Evolutionary conservation across 1,140 invertebrate genomes (phyloP), one percentile per base, ranked within the genome.

Genomic region (Drosophila obscura): DNA sequence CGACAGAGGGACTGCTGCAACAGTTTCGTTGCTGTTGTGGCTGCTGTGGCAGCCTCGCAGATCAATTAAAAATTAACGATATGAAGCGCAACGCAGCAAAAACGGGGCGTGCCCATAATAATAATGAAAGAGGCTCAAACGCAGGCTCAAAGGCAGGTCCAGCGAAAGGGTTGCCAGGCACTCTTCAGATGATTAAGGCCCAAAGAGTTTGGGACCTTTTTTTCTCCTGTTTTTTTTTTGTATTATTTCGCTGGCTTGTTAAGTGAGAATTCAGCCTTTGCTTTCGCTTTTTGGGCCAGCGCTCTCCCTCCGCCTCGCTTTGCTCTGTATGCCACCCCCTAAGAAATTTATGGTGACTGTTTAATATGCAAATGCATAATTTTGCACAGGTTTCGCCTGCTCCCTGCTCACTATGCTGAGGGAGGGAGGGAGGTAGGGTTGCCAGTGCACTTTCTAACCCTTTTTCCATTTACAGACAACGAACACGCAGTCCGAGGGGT

Each of bases 21-120:
- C 43, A 55, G 68, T 64, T 46, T 69, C 19, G 26, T 28, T 45
- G 31, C 46, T 22, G 31, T 60, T 41, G 35, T 28, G 15, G 24
- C 43, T 64, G 26, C 53, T 56, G 41, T 8, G 53, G 67, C 59
- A 55, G 59, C 78, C 60, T 66, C 64, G 78, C 76, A 91, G 89
- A 91, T 91, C 89, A 91, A 91, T 91, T 91, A 91, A 91, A 91
- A 91, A 91, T 85, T 89, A 91, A 91, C 89, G 89, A 91, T 91
- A 91, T 80, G 75, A 89, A 90, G 72, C 80, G 77, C 80, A 84
- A 79, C 78, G 74, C 83, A 88, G 62, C 65, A 68, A 68, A 82
- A 88, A 77, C 75, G 60, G 83, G 83, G 83, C 83, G 83, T 88
- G 80, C 76, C 83, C 83, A 89, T 89, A 88, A 88, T 88, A 69